Evolutionary conservation across 2,113 vertebrate genomes (phyloP).

Genomic region (Equus przewalskii): DNA sequence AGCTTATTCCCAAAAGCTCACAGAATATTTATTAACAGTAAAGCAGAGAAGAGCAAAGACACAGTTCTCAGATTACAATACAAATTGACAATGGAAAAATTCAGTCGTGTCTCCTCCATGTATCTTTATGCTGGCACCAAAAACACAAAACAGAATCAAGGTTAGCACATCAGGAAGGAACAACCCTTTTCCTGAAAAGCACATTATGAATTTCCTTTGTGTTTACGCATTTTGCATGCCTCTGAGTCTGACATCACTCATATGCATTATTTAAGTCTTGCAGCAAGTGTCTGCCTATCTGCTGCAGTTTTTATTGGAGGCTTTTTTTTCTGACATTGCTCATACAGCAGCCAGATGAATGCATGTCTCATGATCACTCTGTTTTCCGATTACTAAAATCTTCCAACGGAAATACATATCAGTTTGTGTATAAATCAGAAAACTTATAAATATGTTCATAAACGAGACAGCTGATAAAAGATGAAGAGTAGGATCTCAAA

Average conservation of each 20-base stretch:
- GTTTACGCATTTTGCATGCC: neutral
- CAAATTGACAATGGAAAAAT: neutral
- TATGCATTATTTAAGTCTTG: neutral
- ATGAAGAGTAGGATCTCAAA: neutral
- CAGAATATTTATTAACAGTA: neutral
- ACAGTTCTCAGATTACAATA: neutral
- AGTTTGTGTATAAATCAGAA: neutral
- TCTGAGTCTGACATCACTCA: constrained; percentile 1
- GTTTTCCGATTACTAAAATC: neutral
- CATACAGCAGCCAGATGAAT: neutral
- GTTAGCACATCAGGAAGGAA: constrained; percentile 78
- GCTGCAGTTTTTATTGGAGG: neutral
- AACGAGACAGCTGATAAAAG: constrained; percentile 1
- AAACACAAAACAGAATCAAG: neutral
- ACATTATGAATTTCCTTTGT: constrained; percentile 66
- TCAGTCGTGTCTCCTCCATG: neutral
- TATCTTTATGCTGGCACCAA: neutral
- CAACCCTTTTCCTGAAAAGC: constrained; percentile 84
- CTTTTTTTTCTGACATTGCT: neutral
- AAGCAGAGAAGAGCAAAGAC: neutral
- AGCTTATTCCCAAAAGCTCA: constrained; percentile 11
- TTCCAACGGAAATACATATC: neutral
- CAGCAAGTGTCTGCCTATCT: accelerated
- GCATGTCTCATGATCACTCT: neutral
- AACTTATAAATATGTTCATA: neutral